A percentile compares a stretch with the other conserved stretches of the same genome.
These are phyloP conservation scores for Porites rus DNA, from an alignment of 92 coral and sea anemone genomes.

Conservation along the genomic window DNA sequence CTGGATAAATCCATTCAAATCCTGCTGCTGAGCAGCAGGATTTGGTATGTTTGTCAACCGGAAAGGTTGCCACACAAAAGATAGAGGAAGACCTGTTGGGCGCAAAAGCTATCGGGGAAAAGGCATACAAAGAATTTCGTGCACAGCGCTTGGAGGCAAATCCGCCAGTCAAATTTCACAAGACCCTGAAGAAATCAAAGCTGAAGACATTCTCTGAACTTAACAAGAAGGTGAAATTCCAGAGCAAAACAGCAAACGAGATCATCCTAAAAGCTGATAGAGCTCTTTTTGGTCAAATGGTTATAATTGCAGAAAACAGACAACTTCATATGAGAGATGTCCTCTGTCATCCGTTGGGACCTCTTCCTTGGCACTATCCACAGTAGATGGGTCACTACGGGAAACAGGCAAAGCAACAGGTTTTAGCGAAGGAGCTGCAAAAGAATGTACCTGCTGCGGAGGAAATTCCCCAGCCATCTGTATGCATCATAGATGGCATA, in stretches of 20 bases:
- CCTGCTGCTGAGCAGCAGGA: conserved; percentile 49
- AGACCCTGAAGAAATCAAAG: conserved; percentile 43
- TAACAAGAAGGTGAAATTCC: conserved; percentile 43
- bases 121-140: conserved; percentile 43
- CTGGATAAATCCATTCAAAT: conserved; percentile 66
- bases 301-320: conserved; percentile 54
- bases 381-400: conserved; percentile 44
- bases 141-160: conserved; percentile 45
- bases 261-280: conserved; percentile 57
- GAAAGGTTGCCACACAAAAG: conserved; percentile 54
- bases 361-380: conserved; percentile 67
- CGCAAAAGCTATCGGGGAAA: conserved; percentile 50
- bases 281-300: conserved; percentile 46
- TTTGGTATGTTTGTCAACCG: conserved; percentile 52
- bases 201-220: conserved; percentile 41
- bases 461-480: conserved; percentile 56
- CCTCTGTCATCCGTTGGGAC: conserved; percentile 59
- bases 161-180: conserved; percentile 53
- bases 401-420: conserved; percentile 11
- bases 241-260: conserved; percentile 5
- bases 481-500: conserved; percentile 72
- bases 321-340: conserved; percentile 57
- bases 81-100: conserved; percentile 49
- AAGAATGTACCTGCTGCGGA: conserved; percentile 52
- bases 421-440: conserved; percentile 35